Percentiles rank a stretch among this genome's conserved stretches.
These are phyloP conservation scores for Reticulitermes speratus DNA, from an alignment of 1,140 invertebrate species.

Conservation along the genomic window DNA sequence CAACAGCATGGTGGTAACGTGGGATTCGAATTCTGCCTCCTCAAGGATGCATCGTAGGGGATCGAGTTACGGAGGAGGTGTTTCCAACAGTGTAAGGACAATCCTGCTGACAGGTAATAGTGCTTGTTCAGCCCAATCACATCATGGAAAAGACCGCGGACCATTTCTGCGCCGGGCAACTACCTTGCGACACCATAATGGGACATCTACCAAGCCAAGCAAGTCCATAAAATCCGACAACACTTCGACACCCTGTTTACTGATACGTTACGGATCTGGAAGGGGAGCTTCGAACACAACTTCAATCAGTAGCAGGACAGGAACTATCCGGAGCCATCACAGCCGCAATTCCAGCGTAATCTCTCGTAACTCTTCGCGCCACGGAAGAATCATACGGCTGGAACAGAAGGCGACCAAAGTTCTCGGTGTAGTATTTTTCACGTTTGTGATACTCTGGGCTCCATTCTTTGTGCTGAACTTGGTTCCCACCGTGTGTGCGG, in stretches of 20 bases:
- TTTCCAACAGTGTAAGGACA: slow-evolving; percentile 34
- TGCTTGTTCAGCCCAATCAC: background rate
- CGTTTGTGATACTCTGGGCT: slow-evolving; percentile 90
- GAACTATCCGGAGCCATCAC: slow-evolving; percentile 60
- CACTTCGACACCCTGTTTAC: slow-evolving; percentile 48
- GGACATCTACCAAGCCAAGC: background rate
- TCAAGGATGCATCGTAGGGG: slow-evolving; percentile 51
- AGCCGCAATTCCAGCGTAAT: slow-evolving; percentile 76
- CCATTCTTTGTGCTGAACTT: slow-evolving; percentile 91
- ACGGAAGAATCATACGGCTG: slow-evolving; percentile 75
- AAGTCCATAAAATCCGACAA: background rate
- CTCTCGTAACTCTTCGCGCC: slow-evolving; percentile 73
- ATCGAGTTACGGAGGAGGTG: slow-evolving; percentile 59
- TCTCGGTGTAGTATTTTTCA: slow-evolving; percentile 88
- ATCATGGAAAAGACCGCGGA: background rate
- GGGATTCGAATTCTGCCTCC: slow-evolving; percentile 50
- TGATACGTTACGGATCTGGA: slow-evolving; percentile 35
- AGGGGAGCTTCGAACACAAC: slow-evolving; percentile 39
- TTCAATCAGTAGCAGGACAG: slow-evolving; percentile 40
- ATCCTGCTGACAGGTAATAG: background rate
- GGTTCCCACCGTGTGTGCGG: slow-evolving; percentile 71
- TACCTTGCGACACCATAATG: slow-evolving; percentile 49
- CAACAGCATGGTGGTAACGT: slow-evolving; percentile 55
- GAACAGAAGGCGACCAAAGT: slow-evolving; percentile 92
- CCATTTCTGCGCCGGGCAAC: slow-evolving; percentile 56